Evolutionary conservation across 2,113 vertebrate species (phyloP), one percentile per base, ranked within the genome.

Genomic region (Eulemur rufifrons): DNA sequence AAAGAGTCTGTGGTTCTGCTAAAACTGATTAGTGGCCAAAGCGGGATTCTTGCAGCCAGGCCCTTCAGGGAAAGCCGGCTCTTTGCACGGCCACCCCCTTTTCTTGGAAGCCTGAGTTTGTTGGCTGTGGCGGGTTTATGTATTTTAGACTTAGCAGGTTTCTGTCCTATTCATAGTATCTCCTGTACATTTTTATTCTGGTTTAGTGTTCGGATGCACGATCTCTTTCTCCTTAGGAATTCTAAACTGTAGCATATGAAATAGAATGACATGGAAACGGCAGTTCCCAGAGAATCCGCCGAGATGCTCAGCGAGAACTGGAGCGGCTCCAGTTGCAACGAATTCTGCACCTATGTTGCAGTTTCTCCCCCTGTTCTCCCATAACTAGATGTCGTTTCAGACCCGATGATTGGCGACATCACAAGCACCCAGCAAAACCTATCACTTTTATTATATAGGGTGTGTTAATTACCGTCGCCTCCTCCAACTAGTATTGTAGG

Each of bases 61-160:
- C 91, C 87, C 45, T 86, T 47, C 42, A 0, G 4, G 27, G 84
- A 52, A 83, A 89, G 66, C 73, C 17, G 76, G 84, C 80, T 90
- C 10, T 32, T 69, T 7, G 52, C 86, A 89, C 93, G 59, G 71
- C 83, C 92, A 92, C 82, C 59, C 66, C 61, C 32, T 73, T 92
- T 96, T 94, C 93, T 94, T 89, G 97, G 90, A 96, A 96, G 95
- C 85, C 92, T 96, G 73, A 54, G 96, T 96, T 97, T 97, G 80
- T 95, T 80, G 85, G 83, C 94, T 84, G 64, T 92, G 86, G 89
- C 37, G 68, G 92, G 81, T 89, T 95, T 97, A 81, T 93, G 56
- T 96, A 97, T 97, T 97, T 97, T 54, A 89, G 93, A 96, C 92
- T 94, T 95, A 89, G 86, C 95, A 98, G 95, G 96, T 97, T 97